Percentiles rank a stretch among this genome's conserved stretches.
phyloP scores from a whole-genome alignment of 2,113 vertebrate genomes.

The Bufo gargarizans region DNA sequence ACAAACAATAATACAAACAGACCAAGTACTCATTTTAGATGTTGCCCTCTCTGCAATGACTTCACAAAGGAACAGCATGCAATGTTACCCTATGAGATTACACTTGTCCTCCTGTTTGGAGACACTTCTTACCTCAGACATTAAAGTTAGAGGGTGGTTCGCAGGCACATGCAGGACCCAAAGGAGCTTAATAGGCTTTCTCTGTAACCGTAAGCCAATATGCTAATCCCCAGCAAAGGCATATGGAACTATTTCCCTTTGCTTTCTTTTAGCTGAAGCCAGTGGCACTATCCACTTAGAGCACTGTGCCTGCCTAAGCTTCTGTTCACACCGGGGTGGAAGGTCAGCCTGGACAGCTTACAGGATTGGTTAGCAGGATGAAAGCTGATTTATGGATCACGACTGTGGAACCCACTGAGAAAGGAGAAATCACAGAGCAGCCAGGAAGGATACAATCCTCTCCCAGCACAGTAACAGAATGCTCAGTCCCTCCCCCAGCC shows the following conservation, averaged over 20 bases:
- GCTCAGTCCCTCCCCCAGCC: constrained; percentile 74
- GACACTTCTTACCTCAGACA: constrained; percentile 69
- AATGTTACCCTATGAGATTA: constrained; percentile 22
- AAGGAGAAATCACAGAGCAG: constrained; percentile 66
- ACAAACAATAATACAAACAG: not conserved
- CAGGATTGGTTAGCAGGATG: constrained; percentile 62
- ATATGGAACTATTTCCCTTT: constrained; percentile 70
- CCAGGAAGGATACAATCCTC: constrained; percentile 73
- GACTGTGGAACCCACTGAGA: constrained; percentile 60
- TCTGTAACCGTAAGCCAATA: constrained; percentile 70
- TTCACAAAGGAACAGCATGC: not conserved
- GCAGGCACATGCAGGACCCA: constrained; percentile 68
- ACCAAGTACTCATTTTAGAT: not conserved
- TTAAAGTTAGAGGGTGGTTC: constrained; percentile 68
- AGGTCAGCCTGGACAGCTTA: constrained; percentile 74
- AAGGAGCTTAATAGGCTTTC: constrained; percentile 70
- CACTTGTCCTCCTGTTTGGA: constrained; percentile 33
- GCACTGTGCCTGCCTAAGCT: constrained; percentile 66
- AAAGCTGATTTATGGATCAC: constrained; percentile 63
- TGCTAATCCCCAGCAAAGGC: constrained; percentile 72
- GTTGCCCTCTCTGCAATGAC: not conserved
- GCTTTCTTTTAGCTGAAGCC: constrained; percentile 68
- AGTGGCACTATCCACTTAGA: constrained; percentile 68
- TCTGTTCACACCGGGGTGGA: constrained; percentile 69
- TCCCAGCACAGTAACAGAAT: constrained; percentile 69